These are phyloP conservation scores for Euproctis similis DNA, from an alignment of 2,888 invertebrate genomes.

Conservation along the genomic window DNA sequence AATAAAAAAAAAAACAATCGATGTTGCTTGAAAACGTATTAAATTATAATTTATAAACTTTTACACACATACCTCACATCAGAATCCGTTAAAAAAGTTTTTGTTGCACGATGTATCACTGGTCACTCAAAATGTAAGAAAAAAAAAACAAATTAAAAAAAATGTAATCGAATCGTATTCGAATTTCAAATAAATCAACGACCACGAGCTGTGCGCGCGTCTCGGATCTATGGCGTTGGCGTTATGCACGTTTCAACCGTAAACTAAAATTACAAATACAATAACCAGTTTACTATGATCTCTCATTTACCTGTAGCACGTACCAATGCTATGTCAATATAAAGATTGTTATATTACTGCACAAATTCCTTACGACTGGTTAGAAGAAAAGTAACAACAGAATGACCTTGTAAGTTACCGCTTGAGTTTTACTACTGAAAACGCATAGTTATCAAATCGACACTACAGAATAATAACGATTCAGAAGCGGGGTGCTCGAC, in stretches of 20 bases:
- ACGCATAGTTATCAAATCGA: too few species aligned
- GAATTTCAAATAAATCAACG: conserved; percentile 26
- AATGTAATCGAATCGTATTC: conserved; percentile 20
- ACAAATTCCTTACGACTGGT: conserved; percentile 20
- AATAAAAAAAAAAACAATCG: too few species aligned
- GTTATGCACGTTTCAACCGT: conserved; percentile 42
- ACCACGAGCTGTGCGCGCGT: conserved; percentile 44
- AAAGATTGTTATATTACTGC: conserved; percentile 12
- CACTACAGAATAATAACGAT: too few species aligned
- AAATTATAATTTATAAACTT: too few species aligned
- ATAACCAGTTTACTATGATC: conserved; percentile 36
- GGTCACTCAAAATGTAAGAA: conserved; percentile 17
- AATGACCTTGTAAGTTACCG: conserved; percentile 24
- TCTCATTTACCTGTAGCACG: conserved; percentile 18
- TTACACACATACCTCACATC: too few species aligned
- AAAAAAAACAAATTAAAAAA: conserved; percentile 12
- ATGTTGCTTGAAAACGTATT: too few species aligned
- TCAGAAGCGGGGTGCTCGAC: too few species aligned
- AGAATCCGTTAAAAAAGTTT: too few species aligned
- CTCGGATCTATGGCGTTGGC: conserved; percentile 49
- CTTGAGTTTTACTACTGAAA: conserved; percentile 6
- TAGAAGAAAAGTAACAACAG: conserved; percentile 19
- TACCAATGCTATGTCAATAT: conserved; percentile 19
- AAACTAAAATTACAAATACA: conserved; percentile 48
- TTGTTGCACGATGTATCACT: too few species aligned